These are phyloP conservation scores for Synanthedon vespiformis DNA, from an alignment of 2,888 invertebrate species.

Conservation along the genomic window DNA sequence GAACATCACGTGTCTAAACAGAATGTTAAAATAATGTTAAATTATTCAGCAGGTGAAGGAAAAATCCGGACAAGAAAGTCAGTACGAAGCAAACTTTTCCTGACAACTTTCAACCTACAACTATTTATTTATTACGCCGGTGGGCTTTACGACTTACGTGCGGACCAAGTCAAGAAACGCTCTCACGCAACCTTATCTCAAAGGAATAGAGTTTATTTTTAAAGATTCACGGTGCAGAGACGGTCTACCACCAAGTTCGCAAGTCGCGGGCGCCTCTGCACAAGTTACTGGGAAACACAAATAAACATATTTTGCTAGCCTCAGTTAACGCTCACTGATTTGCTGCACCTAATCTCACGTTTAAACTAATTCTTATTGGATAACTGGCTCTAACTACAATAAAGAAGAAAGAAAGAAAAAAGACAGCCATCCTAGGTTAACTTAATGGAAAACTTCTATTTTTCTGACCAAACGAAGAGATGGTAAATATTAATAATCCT, in stretches of 20 bases:
- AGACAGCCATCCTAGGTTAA: no score
- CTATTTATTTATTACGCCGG: constrained; percentile 57
- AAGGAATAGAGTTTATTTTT: not conserved
- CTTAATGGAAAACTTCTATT: no score
- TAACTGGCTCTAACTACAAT: no score
- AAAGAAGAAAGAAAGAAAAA: no score
- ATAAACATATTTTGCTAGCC: constrained; percentile 40
- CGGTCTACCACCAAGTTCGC: not conserved
- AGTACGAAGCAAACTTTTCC: constrained; percentile 33
- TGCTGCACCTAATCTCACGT: constrained; percentile 31
- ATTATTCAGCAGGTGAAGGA: constrained; percentile 41
- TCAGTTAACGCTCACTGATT: constrained; percentile 23
- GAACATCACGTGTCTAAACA: no score
- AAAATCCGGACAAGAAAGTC: constrained; percentile 23
- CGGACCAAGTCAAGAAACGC: not conserved
- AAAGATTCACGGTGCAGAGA: not conserved
- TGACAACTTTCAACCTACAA: constrained; percentile 41
- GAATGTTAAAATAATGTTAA: constrained; percentile 24
- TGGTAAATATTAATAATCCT: no score
- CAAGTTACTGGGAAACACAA: constrained; percentile 24
- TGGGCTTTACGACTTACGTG: constrained; percentile 29
- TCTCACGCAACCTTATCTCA: not conserved
- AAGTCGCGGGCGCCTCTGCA: constrained; percentile 10
- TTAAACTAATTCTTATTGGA: constrained; percentile 16
- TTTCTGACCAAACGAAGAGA: no score